Base-by-base conservation (phyloP, 2,888 invertebrate species). In the Alloscopus bannaensis region DNA sequence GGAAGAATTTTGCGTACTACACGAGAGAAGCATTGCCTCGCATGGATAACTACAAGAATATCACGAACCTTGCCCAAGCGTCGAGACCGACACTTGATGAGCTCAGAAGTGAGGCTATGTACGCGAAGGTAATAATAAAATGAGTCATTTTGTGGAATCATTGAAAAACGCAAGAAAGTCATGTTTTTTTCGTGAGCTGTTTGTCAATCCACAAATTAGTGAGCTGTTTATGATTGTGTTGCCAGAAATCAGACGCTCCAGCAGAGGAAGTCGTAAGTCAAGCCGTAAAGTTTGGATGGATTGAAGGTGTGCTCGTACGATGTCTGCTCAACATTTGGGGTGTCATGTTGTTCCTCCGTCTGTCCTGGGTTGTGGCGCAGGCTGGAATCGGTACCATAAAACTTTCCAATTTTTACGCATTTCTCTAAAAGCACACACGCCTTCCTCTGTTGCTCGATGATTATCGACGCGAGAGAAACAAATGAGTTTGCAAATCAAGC, bases 361-460 rank as follows among this genome's bases (percentile, higher is more conserved):
- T 91, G 84, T 90, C 91, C 13, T 91, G 91, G 91, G 90, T 91
- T 16, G 90, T 91, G 3, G 91, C 90, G 13, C 90, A 91, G 86
- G 89, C 90, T 24, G 91, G 91, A 64, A 86, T 87, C 29, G 80
- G 80, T 81, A 65, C n/a, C n/a, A n/a, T 2, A 52, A 22, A 18
- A 52, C n/a, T n/a, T n/a, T 28, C 16, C 62, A 31, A 62, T 62
- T 42, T 62, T 65, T 47, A 29, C 20, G 8, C 22, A 20, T 26
- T 26, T 28, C 11, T 40, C 40, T n/a, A n/a, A n/a, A n/a, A n/a
- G n/a, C n/a, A n/a, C n/a, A n/a, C 42, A 31, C n/a, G 24, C 20
- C 18, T 26, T 18, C 62, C 42, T n/a, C n/a, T 42, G 13, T 42
- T 42, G 42, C 11, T 40, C 11, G n/a, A 45, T 16, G 45, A 45